Conservation (phyloP, 2,113 vertebrate species). For the Riparia riparia region DNA sequence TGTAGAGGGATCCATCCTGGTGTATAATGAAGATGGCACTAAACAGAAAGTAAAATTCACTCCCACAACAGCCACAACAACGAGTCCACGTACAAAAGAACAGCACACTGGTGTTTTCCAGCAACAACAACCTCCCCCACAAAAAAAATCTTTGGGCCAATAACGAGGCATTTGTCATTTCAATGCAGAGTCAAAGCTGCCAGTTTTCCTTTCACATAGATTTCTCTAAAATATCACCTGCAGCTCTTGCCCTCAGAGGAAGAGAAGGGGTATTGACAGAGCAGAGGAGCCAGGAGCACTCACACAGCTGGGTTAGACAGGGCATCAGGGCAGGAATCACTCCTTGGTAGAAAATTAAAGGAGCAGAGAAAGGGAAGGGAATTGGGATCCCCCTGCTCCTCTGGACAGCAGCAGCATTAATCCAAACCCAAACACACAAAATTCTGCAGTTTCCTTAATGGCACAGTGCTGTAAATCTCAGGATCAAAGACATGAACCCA, state of each 20-base stretch:
- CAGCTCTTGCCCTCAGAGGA: neutral
- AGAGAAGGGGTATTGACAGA: neutral
- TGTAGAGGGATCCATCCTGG: neutral
- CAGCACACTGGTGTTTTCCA: neutral
- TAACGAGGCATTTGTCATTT: neutral
- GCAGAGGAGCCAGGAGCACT: neutral
- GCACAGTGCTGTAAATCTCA: neutral
- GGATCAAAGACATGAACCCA: neutral
- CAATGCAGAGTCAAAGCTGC: neutral
- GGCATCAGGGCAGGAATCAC: neutral
- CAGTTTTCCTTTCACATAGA: neutral
- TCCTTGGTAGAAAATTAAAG: neutral
- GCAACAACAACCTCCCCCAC: accelerated
- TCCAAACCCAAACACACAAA: neutral
- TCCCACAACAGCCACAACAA: neutral
- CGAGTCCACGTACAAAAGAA: neutral
- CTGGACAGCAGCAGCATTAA: neutral
- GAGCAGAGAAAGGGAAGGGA: neutral
- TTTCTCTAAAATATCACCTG: constrained; percentile 6
- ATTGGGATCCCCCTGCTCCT: neutral
- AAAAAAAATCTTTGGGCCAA: neutral
- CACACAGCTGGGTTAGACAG: no score
- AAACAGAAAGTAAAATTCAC: neutral
- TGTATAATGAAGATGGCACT: neutral
- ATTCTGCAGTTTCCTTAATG: no score